Evolutionary conservation across 2,113 vertebrate genomes (phyloP), one percentile per base, ranked within the genome.

Genomic region (Pedetes capensis): DNA sequence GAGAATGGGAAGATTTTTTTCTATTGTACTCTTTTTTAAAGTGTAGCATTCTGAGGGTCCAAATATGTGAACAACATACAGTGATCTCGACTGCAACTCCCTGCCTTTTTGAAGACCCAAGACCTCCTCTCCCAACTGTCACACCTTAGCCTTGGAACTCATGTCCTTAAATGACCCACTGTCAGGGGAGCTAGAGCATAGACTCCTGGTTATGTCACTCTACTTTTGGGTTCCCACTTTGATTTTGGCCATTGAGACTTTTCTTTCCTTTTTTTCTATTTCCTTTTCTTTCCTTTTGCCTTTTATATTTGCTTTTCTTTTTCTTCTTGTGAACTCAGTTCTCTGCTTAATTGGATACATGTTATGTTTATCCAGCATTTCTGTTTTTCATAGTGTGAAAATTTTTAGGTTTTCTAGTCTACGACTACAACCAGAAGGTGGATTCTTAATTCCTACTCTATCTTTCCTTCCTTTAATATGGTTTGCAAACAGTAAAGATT

Each of bases 361-460:
- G 29, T 27, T 53, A 79, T 49, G 16, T 85, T 81, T 59, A 53
- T 25, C 11, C 34, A 89, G 13, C 3, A 69, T 75, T 80, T 92
- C 47, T 80, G 16, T 79, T 20, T 68, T 80, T 90, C 71, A 29
- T 68, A 64, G 4, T 37, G 6, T 75, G 68, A 20, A 59, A 59
- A 0, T n/a, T 69, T 79, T 94, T 81, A 64, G 13, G 14, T 49
- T 94, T 95, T 86, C 55, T 78, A 37, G 32, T 72, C 18, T 25
- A 53, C 16, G 16, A 22, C 71, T 78, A 80, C n/a, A 53, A 18
- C 47, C 51, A 85, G 64, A 85, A 81, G 27, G n/a, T 29, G 12
- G 93, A 53, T 87, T 83, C 57, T 76, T 88, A 80, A 83, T 91
- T 94, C 39, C 6, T 91, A 8, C 23, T 92, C 25, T 80, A 18